A percentile compares a stretch with the other conserved stretches of the same genome.
Conservation (phyloP, 2,113 vertebrate species). For the Lichenostomus cassidix region DNA sequence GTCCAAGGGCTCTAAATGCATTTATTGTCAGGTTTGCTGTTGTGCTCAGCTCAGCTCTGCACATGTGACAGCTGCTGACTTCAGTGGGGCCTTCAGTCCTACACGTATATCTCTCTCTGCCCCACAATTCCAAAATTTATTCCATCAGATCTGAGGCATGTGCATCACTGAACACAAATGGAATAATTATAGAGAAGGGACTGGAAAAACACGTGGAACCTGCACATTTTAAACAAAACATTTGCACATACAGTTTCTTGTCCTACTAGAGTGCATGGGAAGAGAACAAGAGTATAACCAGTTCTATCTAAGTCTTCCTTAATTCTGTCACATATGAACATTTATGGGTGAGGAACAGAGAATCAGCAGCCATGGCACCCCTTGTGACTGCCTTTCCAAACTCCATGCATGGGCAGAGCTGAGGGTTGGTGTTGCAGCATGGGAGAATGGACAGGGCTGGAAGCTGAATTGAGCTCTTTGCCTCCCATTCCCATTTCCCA, state of each 20-base stretch:
- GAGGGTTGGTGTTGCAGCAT: neutral
- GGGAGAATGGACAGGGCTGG: neutral
- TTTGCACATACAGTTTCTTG: neutral
- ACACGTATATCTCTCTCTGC: neutral
- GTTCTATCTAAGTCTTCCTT: neutral
- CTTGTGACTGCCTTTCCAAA: neutral
- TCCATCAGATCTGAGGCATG: neutral
- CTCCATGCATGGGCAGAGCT: neutral
- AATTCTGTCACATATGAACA: neutral
- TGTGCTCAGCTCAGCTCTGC: slow-evolving; percentile 8
- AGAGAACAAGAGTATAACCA: neutral
- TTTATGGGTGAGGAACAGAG: neutral
- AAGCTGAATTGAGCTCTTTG: neutral
- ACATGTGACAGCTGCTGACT: slow-evolving; percentile 19
- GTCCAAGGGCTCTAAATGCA: neutral
- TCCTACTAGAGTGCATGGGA: neutral
- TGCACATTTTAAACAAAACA: neutral
- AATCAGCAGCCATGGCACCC: neutral
- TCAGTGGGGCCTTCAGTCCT: slow-evolving; percentile 12
- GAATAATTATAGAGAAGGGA: neutral
- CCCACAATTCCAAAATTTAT: neutral
- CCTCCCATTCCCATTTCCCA: neutral
- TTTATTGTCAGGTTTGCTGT: slow-evolving; percentile 10
- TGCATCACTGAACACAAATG: neutral
- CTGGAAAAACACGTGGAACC: neutral